Conservation (phyloP, 2,888 invertebrate species). For the Quadroppia sp. region DNA sequence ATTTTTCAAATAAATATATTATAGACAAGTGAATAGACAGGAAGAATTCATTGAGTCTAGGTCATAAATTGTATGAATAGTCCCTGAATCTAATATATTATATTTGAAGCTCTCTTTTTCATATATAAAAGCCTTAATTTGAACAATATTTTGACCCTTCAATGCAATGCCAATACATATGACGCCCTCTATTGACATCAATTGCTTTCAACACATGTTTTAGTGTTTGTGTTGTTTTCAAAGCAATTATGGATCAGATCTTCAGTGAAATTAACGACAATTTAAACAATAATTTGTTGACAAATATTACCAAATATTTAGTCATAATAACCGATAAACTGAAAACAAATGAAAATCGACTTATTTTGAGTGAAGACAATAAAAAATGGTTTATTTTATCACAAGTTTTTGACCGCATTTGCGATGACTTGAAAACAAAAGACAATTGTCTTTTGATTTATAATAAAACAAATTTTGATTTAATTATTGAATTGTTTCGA, state of each 20-base stretch:
- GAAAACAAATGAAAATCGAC: constrained; percentile 9
- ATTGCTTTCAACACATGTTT: no score
- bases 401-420: background rate
- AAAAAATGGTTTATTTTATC: constrained; percentile 17
- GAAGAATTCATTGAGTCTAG: no score
- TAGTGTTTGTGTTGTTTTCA: background rate
- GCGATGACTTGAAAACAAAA: background rate
- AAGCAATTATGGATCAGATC: background rate
- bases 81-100: no score
- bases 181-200: background rate
- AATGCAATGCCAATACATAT: background rate
- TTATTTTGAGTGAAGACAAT: background rate
- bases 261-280: constrained; percentile 4
- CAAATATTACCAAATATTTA: background rate
- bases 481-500: constrained; percentile 27
- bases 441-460: background rate
- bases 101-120: no score
- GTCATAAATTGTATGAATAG: no score
- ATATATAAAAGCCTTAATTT: no score
- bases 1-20: no score
- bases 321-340: background rate
- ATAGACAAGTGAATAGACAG: no score
- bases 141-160: background rate
- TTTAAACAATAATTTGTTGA: background rate
- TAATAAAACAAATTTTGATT: background rate